Evolutionary conservation across 2,888 invertebrate species (phyloP), one percentile per base, ranked within the genome.

Genomic region (Polylopha cassiicola): DNA sequence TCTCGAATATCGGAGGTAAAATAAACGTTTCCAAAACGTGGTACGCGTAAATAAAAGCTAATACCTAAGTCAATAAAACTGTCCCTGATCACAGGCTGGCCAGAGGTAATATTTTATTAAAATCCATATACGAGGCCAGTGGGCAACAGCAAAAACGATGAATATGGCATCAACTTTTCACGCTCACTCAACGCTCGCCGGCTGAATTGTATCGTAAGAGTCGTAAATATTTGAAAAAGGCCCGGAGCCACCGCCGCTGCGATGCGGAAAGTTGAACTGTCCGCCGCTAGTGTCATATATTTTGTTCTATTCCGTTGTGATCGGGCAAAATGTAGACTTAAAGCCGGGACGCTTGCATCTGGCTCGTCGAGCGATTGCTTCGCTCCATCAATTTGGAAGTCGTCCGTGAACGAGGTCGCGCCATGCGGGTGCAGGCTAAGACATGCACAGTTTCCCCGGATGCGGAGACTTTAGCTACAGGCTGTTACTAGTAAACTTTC

Each of bases 181-280:
- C 55, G 53, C 46, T 37, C 46, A 29, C 56, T 51, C 51, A 48
- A 54, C 53, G 50, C 45, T 43, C 43, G 44, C 47, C 36, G 42
- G 47, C 48, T 50, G 57, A 58, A 64, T 65, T 60, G 61, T 63
- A 66, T 65, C 51, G 55, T 43, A 39, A 46, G 48, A 50, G 47
- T 50, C 51, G 61, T 73, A 63, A 72, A 73, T 71, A 72, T 68
- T 73, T 69, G 53, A 72, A 59, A 61, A 53, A 52, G 47, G 48
- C 54, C 51, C 47, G 44, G 37, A 39, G 50, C 48, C 43, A 41
- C 44, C 37, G 46, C 43, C 29, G 15, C 41, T 32, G 41, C 39
- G 38, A 34, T 36, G 44, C 39, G 38, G 39, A 39, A 46, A 47
- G 48, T 46, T 48, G 41, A 48, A 49, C 48, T 48, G 48, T 50